Evolutionary conservation across 2,113 vertebrate species (phyloP).

Genomic region (Baryphthengus martii): DNA sequence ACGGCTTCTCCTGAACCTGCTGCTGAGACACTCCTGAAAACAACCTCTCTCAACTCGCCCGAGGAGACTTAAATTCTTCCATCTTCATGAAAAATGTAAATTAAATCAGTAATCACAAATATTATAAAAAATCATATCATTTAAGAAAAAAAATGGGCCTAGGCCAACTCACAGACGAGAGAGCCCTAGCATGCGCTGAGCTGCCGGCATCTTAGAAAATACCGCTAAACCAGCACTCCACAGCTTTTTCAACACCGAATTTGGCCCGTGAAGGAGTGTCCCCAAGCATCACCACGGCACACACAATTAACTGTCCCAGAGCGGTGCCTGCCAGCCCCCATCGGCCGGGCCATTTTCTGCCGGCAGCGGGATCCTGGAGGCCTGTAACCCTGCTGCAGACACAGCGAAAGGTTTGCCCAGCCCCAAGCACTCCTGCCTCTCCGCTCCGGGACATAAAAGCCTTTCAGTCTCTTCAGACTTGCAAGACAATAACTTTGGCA

Average conservation of each 20-base stretch:
- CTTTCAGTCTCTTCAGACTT: background rate
- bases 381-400: background rate
- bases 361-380: background rate
- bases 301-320: too few relatives aligned
- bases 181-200: background rate
- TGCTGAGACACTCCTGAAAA: background rate
- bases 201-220: background rate
- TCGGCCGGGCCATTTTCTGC: background rate
- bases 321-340: background rate
- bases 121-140: background rate
- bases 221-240: background rate
- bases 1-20: background rate
- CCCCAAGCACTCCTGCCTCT: background rate
- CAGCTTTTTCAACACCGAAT: background rate
- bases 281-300: background rate
- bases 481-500: background rate
- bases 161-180: background rate
- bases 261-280: background rate
- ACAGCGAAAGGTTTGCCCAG: background rate
- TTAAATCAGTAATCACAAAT: background rate
- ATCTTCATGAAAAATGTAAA: background rate
- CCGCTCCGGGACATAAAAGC: background rate
- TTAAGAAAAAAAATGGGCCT: background rate
- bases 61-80: background rate
- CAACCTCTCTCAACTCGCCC: background rate